A percentile compares a stretch with the other conserved stretches of the same genome.
phyloP scores from a whole-genome alignment of 2,797 vertebrate species.

The Anguilla anguilla region DNA sequence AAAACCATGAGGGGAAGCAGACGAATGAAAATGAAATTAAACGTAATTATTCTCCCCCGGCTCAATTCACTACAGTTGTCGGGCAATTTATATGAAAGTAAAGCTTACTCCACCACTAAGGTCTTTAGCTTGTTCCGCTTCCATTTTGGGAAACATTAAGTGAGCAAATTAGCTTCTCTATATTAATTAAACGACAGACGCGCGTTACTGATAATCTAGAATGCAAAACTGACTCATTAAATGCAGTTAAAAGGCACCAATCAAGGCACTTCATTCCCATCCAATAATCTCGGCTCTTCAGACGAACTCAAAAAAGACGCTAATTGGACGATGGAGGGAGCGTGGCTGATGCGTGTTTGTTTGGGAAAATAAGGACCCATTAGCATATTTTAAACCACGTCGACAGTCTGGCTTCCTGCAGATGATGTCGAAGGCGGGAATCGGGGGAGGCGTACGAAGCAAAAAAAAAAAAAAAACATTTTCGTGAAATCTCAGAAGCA shows the following conservation, averaged over 20 bases:
- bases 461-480: conserved; percentile 36
- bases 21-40: conserved; percentile 19
- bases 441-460: conserved; percentile 32
- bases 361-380: conserved; percentile 47
- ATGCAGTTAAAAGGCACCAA: conserved; percentile 38
- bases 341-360: conserved; percentile 43
- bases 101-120: conserved; percentile 38
- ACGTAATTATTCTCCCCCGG: conserved; percentile 39
- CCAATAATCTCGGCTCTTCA: conserved; percentile 48
- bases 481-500: conserved; percentile 24
- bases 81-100: conserved; percentile 35
- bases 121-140: conserved; percentile 26
- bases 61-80: conserved; percentile 36
- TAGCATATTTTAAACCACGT: conserved; percentile 44
- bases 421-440: conserved; percentile 2
- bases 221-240: conserved; percentile 45
- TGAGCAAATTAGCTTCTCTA: conserved; percentile 40
- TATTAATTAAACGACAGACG: conserved; percentile 48
- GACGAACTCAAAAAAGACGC: conserved; percentile 36
- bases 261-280: conserved; percentile 47
- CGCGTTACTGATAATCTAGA: conserved; percentile 47
- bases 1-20: background rate
- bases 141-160: conserved; percentile 32
- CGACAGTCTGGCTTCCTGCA: conserved; percentile 35
- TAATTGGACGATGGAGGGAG: conserved; percentile 46